phyloP scores from a whole-genome alignment of 1,140 invertebrate species.

The Drosophila ercepeae region DNA sequence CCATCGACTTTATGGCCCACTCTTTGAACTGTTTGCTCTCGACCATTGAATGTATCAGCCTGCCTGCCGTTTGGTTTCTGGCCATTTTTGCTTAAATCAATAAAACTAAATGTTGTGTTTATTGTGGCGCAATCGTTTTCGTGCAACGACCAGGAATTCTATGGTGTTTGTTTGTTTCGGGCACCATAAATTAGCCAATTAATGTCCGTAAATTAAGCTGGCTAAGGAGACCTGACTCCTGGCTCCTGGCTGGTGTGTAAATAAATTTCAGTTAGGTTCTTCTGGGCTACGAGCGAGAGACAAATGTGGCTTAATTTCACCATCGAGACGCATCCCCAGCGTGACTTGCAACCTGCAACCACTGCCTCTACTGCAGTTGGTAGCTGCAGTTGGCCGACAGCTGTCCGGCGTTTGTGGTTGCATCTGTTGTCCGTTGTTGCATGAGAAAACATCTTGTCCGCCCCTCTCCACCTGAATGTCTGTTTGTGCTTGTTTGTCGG shows the following conservation, averaged over 20 bases:
- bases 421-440: constrained; percentile 52
- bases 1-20: constrained; percentile 29
- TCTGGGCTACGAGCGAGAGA: neutral
- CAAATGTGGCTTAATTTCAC: constrained; percentile 3
- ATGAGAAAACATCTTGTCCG: constrained; percentile 71
- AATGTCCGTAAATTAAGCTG: constrained; percentile 56
- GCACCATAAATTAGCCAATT: constrained; percentile 63
- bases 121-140: constrained; percentile 37
- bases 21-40: constrained; percentile 30
- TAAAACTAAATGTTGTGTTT: constrained; percentile 54
- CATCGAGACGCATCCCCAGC: constrained; percentile 25
- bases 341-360: constrained; percentile 47
- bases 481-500: constrained; percentile 42
- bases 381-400: constrained; percentile 53
- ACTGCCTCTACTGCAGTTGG: neutral
- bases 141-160: neutral
- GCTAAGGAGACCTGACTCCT: neutral
- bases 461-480: constrained; percentile 2
- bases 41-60: constrained; percentile 36
- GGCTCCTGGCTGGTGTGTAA: constrained; percentile 1
- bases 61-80: constrained; percentile 30
- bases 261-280: constrained; percentile 6
- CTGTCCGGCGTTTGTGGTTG: constrained; percentile 61
- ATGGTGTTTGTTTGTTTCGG: neutral
- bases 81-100: constrained; percentile 52